Evolutionary conservation across 2,113 vertebrate genomes (phyloP), one percentile per base, ranked within the genome.

Genomic region (Phyllopteryx taeniolatus): DNA sequence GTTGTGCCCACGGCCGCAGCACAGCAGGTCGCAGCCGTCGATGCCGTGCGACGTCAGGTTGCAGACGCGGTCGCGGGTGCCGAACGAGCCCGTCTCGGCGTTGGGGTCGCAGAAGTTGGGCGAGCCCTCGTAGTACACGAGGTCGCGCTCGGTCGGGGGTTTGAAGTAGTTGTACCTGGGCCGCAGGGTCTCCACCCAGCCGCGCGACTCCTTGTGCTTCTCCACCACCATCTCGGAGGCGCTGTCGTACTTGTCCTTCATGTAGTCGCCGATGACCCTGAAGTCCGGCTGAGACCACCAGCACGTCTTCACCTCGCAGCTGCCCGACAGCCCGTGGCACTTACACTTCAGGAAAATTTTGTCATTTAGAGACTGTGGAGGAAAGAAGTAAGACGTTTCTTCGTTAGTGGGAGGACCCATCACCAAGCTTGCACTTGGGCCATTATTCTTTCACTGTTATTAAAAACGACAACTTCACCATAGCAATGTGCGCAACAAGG

Each of bases 281-380:
- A 99, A 99, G 71, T 98, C 97, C 0, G 97, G 97, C 90, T 99
- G 98, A 0, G 98, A 96, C 97, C 96, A 98, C 98, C 98, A 99
- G 90, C 98, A 99, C 0, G 98, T 99, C 94, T 99, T 99, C 43
- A 99, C 98, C 85, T 99, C 98, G 0, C 98, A 99, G 92, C 98
- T 99, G 60, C 98, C 97, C 0, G 98, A 99, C 70, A 99, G 93
- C 22, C 98, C 98, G 0, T 99, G 98, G 90, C 98, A 99, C 83
- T 99, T 99, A 78, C 98, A 99, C 86, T 98, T 98, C 68, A 99
- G 93, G 81, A 98, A 98, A 95, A 98, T 98, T 91, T 98, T 97
- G 20, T 98, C 96, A 78, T 97, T 93, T 86, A 99, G 96, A 71
- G 96, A 97, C 98, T 99, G 80, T 3, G 27, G 60, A 1, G 5